These are phyloP conservation scores for Dioctria linearis DNA, from an alignment of 2,888 invertebrate species.

Conservation along the genomic window DNA sequence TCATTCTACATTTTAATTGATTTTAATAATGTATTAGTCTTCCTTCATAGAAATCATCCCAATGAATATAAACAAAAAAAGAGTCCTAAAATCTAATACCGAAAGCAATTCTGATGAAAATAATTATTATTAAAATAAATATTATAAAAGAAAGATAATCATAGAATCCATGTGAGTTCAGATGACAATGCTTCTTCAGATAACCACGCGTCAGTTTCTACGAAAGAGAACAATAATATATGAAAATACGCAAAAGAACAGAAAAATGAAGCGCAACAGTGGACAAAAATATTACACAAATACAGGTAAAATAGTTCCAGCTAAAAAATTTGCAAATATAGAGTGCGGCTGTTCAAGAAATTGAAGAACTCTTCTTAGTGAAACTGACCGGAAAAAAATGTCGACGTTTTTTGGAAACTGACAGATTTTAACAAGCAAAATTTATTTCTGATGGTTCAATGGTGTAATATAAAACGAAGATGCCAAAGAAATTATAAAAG, in stretches of 20 bases:
- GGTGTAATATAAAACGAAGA: slow-evolving; percentile 17
- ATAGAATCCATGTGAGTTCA: background rate
- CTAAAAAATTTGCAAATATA: slow-evolving; percentile 1
- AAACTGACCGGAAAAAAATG: slow-evolving; percentile 19
- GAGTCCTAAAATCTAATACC: background rate
- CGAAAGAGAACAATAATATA: slow-evolving; percentile 15
- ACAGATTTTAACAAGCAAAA: slow-evolving; percentile 23
- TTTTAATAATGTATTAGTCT: background rate
- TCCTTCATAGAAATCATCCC: slow-evolving; percentile 5
- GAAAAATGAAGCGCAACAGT: background rate
- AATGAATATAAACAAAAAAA: slow-evolving; percentile 4
- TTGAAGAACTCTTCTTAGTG: background rate
- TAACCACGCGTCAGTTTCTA: background rate
- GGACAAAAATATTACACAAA: slow-evolving; percentile 11
- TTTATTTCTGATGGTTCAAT: background rate
- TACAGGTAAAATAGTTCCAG: slow-evolving; percentile 18
- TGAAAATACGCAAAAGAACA: slow-evolving; percentile 15
- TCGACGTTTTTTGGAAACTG: slow-evolving; percentile 12
- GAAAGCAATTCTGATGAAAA: background rate
- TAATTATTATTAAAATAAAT: background rate
- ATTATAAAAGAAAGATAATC: background rate
- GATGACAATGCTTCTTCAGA: slow-evolving; percentile 3
- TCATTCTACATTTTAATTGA: background rate
- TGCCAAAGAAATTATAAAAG: slow-evolving; percentile 6
- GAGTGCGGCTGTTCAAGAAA: background rate